Percentiles rank a stretch among this genome's conserved stretches.
Conservation (phyloP, 2,113 vertebrate genomes). For the Seriola quinqueradiata region DNA sequence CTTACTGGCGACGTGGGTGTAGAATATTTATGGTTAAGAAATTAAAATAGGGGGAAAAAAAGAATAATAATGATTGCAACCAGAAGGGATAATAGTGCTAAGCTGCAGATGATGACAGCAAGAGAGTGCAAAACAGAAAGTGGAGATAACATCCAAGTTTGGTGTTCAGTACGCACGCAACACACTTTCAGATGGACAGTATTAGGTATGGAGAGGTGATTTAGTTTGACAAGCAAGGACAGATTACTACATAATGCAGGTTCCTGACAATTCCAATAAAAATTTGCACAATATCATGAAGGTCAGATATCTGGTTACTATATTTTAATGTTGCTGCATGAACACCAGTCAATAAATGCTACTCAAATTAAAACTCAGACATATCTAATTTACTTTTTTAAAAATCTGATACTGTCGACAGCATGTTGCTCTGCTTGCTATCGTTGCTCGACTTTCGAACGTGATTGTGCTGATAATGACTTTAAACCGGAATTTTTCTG, state of each 20-base stretch:
- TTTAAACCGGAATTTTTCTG: neutral
- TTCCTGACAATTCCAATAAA: constrained; percentile 1
- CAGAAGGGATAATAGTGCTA: constrained; percentile 21
- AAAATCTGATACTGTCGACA: neutral
- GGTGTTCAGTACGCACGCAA: neutral
- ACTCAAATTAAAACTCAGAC: neutral
- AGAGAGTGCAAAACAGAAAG: constrained; percentile 21
- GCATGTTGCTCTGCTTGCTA: neutral
- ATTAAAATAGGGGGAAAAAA: constrained; percentile 49
- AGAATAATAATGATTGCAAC: constrained; percentile 32
- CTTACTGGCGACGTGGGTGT: constrained; percentile 41
- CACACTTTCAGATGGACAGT: neutral
- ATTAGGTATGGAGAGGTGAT: neutral
- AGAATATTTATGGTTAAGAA: constrained; percentile 59
- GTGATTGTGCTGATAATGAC: neutral
- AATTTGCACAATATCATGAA: neutral
- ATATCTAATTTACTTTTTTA: too few relatives aligned
- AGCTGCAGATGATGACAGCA: constrained; percentile 42
- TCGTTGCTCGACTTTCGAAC: neutral
- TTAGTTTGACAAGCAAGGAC: neutral
- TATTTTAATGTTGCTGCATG: neutral
- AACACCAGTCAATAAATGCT: neutral
- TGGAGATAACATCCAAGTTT: neutral
- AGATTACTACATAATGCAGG: neutral
- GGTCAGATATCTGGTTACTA: neutral